Conservation (phyloP, 2,113 vertebrate genomes). For the Furnarius figulus region DNA sequence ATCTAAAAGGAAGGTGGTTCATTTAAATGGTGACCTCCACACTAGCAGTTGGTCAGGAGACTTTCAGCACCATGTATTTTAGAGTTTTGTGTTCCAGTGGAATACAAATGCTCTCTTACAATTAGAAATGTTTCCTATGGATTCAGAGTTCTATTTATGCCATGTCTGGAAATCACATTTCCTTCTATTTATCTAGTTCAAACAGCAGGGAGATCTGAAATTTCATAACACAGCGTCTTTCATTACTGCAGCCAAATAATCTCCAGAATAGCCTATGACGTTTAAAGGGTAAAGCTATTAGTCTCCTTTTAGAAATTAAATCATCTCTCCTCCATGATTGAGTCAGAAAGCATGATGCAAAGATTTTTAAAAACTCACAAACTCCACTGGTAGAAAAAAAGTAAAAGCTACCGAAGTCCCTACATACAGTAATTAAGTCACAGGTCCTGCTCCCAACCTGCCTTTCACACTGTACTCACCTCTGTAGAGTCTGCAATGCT, state of each 20-base stretch:
- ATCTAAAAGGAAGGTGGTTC: neutral
- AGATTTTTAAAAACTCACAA: neutral
- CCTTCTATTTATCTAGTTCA: neutral
- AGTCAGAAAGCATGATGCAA: neutral
- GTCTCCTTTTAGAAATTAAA: neutral
- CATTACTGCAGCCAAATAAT: neutral
- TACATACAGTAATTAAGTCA: neutral
- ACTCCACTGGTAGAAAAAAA: neutral
- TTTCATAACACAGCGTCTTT: neutral
- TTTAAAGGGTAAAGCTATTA: slow-evolving; percentile 2
- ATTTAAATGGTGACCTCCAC: neutral
- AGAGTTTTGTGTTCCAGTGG: neutral
- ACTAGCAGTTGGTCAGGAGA: neutral
- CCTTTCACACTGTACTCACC: neutral
- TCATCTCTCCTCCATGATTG: neutral
- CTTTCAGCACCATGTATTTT: neutral
- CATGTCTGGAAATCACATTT: neutral
- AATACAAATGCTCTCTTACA: neutral
- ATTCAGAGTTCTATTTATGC: neutral
- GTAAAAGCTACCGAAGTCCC: neutral
- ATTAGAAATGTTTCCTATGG: neutral
- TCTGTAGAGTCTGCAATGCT: neutral
- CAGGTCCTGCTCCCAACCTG: neutral
- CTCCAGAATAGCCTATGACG: neutral
- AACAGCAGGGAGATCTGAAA: neutral